Percentiles rank a stretch among this genome's conserved stretches.
phyloP scores from a whole-genome alignment of 2,888 invertebrate species.

The Phaedon cochleariae region DNA sequence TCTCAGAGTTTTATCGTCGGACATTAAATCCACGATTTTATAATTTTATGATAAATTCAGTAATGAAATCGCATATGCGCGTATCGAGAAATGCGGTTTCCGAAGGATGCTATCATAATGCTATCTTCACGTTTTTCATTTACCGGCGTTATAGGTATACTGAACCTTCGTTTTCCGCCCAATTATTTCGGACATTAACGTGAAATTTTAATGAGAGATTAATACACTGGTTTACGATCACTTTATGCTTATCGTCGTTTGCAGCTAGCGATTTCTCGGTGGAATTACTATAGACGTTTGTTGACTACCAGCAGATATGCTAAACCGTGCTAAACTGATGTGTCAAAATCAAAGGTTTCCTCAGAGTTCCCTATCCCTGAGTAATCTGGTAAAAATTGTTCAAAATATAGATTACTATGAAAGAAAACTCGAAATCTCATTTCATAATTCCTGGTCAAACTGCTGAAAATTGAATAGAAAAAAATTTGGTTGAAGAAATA shows the following conservation, averaged over 20 bases:
- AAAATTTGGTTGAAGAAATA: too few species aligned
- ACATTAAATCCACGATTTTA: conserved; percentile 39
- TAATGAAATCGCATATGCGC: conserved; percentile 32
- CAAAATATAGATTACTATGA: too few species aligned
- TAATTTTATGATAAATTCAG: conserved; percentile 40
- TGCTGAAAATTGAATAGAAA: too few species aligned
- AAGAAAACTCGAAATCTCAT: too few species aligned
- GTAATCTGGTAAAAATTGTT: too few species aligned
- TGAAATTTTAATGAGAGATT: conserved; percentile 41
- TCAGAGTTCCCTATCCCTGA: too few species aligned
- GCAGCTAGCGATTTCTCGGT: not conserved
- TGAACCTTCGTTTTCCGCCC: conserved; percentile 37
- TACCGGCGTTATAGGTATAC: not conserved
- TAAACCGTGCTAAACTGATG: too few species aligned
- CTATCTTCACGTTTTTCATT: conserved; percentile 13
- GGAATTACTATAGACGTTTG: conserved; percentile 15
- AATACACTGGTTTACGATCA: conserved; percentile 40
- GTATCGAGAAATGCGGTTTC: conserved; percentile 37
- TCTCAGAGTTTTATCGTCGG: conserved; percentile 38
- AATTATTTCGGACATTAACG: conserved; percentile 36
- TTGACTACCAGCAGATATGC: not conserved
- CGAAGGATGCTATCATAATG: conserved; percentile 32
- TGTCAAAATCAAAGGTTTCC: too few species aligned
- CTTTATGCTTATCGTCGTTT: conserved; percentile 30
- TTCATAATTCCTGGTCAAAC: too few species aligned